Evolutionary conservation across 2,797 vertebrate genomes (phyloP).

Genomic region (Sardinella longiceps): DNA sequence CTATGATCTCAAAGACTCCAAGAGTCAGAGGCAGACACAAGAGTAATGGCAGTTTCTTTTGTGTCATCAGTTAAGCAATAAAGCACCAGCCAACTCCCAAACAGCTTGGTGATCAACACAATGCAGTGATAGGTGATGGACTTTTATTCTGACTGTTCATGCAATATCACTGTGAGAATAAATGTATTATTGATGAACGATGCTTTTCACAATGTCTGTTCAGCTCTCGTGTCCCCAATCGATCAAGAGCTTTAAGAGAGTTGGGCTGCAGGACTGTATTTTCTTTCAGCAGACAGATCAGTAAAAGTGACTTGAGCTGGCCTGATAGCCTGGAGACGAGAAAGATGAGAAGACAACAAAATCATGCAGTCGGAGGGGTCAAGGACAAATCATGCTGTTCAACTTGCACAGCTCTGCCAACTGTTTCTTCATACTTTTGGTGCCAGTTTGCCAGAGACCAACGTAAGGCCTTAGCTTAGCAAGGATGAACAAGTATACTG

Average conservation of each 20-base stretch:
- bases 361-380: neutral
- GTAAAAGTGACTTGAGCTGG: neutral
- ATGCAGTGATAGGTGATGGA: too few relatives aligned
- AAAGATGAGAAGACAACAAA: neutral
- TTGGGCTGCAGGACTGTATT: constrained; percentile 52
- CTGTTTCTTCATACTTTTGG: too few relatives aligned
- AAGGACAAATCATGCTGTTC: neutral
- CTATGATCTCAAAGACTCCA: neutral
- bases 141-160: too few relatives aligned
- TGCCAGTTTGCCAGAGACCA: too few relatives aligned
- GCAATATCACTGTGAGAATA: too few relatives aligned
- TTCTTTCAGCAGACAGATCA: constrained; percentile 57
- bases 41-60: neutral
- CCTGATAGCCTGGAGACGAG: neutral
- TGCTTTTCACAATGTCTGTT: constrained; percentile 78
- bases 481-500: too few relatives aligned
- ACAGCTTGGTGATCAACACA: too few relatives aligned
- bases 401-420: neutral
- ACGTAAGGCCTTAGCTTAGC: too few relatives aligned
- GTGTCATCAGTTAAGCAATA: neutral
- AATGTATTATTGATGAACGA: constrained; percentile 81
- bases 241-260: constrained; percentile 67
- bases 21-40: neutral
- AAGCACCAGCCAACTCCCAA: neutral
- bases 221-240: constrained; percentile 63